Conservation (phyloP, 2,888 invertebrate species). For the Lasioglossum calceatum region DNA sequence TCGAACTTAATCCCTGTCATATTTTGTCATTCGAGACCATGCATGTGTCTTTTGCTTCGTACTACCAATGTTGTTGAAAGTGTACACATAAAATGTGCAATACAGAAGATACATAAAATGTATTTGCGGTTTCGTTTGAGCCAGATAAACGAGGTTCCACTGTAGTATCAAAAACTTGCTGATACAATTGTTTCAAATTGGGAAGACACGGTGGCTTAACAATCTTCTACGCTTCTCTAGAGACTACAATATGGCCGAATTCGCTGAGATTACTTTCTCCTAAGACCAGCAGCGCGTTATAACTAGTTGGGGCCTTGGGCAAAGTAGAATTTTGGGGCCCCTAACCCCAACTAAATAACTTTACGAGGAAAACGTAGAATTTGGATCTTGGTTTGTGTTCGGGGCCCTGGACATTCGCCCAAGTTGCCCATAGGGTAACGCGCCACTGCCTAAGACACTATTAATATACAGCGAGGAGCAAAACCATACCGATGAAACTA, state of each 20-base stretch:
- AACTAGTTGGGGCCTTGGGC: no score
- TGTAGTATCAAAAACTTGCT: not conserved
- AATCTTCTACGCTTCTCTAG: slow-evolving; percentile 20
- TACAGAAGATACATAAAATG: no score
- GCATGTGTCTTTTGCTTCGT: no score
- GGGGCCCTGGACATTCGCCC: no score
- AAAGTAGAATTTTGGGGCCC: no score
- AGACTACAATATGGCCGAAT: slow-evolving; percentile 21
- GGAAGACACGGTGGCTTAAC: slow-evolving; percentile 13
- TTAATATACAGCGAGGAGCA: slow-evolving; percentile 21
- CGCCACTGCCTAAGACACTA: slow-evolving; percentile 19
- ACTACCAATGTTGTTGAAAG: no score
- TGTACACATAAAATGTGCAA: no score
- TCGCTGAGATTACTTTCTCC: slow-evolving; percentile 18
- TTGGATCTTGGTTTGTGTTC: no score
- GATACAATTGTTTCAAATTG: not conserved
- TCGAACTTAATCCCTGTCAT: not conserved
- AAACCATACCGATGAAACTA: not conserved
- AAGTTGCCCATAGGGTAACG: no score
- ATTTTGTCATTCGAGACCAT: not conserved
- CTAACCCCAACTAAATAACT: no score
- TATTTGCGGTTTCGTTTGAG: no score
- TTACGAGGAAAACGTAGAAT: no score
- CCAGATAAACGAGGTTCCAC: not conserved
- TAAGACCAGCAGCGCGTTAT: not conserved